Conservation (phyloP, 2,113 vertebrate genomes). For the Dolichallabes microphthalmus region DNA sequence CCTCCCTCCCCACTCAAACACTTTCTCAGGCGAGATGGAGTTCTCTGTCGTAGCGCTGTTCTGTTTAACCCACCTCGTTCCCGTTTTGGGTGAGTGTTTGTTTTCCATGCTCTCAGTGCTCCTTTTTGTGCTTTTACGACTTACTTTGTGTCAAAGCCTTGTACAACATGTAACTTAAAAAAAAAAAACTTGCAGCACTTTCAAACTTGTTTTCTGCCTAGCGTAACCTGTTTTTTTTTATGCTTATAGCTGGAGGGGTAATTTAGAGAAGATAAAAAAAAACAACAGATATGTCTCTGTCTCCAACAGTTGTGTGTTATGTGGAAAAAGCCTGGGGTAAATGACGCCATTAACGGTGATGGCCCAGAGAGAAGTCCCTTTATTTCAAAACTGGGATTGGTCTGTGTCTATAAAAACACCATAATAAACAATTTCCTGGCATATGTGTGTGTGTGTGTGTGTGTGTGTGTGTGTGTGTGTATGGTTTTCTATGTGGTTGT, state of each 20-base stretch:
- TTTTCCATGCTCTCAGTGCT: background rate
- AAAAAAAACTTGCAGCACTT: background rate
- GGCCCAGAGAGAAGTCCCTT: background rate
- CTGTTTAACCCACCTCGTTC: conserved; percentile 61
- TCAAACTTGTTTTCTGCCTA: background rate
- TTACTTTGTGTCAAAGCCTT: background rate
- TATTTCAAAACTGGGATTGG: conserved; percentile 14
- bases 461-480: conserved; percentile 42
- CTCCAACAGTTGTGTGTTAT: background rate
- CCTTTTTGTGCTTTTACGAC: background rate
- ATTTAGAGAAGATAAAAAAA: conserved; percentile 3
- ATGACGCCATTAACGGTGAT: background rate
- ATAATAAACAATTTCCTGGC: conserved; percentile 44
- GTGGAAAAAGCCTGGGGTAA: background rate
- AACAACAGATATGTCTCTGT: background rate
- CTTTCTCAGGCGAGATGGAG: conserved; percentile 68
- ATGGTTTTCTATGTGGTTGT: background rate
- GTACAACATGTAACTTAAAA: background rate
- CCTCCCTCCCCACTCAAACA: background rate
- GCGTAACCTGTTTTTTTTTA: conserved; percentile 5
- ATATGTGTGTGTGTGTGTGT: conserved; percentile 32
- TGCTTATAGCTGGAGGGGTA: background rate
- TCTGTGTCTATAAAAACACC: conserved; percentile 26
- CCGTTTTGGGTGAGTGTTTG: conserved; percentile 68
- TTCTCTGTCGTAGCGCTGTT: conserved; percentile 62